These are phyloP conservation scores for Drosophila sechellia DNA, from an alignment of 1,140 invertebrate species.

Conservation along the genomic window DNA sequence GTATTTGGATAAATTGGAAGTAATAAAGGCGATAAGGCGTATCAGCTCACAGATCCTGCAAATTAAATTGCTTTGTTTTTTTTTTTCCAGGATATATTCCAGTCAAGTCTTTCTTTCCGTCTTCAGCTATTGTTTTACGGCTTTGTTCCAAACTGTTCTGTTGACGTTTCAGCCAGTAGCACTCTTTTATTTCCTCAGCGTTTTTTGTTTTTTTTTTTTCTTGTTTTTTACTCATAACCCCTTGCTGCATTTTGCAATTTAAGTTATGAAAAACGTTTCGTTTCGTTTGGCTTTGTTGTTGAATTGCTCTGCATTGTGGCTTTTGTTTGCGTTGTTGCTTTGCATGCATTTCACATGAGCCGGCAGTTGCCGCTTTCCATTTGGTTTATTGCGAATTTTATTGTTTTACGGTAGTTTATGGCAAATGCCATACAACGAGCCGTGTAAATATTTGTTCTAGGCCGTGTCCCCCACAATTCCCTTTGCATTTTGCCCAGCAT, in stretches of 20 bases:
- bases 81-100: not conserved
- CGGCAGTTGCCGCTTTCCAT: slow-evolving; percentile 70
- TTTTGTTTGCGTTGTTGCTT: slow-evolving; percentile 58
- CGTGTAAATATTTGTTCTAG: slow-evolving; percentile 70
- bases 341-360: slow-evolving; percentile 75
- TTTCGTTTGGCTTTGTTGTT: slow-evolving; percentile 47
- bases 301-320: slow-evolving; percentile 45
- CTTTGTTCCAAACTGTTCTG: slow-evolving; percentile 42
- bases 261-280: slow-evolving; percentile 70
- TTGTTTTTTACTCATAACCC: slow-evolving; percentile 4
- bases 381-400: slow-evolving; percentile 81
- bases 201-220: slow-evolving; percentile 5
- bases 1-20: slow-evolving; percentile 5
- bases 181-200: slow-evolving; percentile 23
- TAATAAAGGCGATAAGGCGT: slow-evolving; percentile 10
- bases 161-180: slow-evolving; percentile 59
- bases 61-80: not conserved
- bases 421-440: slow-evolving; percentile 54
- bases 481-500: not conserved
- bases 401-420: slow-evolving; percentile 78
- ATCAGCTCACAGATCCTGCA: not conserved
- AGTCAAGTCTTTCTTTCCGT: slow-evolving; percentile 12
- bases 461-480: slow-evolving; percentile 1
- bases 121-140: slow-evolving; percentile 19
- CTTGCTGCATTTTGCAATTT: slow-evolving; percentile 57